A percentile compares a stretch with the other conserved stretches of the same genome.
Evolutionary conservation across 2,113 vertebrate genomes (phyloP).

Genomic region (Sapayoa aenigma): DNA sequence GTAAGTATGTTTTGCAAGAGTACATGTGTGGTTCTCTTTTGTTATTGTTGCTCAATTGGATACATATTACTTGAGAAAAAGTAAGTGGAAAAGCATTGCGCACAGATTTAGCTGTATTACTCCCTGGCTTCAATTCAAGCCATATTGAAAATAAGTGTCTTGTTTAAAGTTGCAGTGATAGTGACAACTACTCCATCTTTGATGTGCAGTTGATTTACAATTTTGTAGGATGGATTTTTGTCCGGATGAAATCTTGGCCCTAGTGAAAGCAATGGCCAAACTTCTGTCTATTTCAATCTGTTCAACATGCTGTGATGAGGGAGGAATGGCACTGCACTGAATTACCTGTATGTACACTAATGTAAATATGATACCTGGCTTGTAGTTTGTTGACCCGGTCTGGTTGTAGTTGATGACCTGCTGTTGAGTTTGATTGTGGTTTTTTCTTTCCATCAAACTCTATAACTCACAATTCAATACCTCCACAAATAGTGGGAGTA

Average conservation of each 20-base stretch:
- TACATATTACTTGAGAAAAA: slow-evolving; percentile 50
- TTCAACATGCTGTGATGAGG: background rate
- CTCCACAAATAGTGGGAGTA: slow-evolving; percentile 3
- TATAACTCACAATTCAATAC: slow-evolving; percentile 34
- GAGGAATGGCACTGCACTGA: background rate
- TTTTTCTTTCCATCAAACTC: slow-evolving; percentile 52
- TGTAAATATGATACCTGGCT: slow-evolving; percentile 26
- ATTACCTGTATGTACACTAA: slow-evolving; percentile 13
- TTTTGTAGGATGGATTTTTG: slow-evolving; percentile 6
- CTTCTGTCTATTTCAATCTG: background rate
- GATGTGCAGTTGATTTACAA: background rate
- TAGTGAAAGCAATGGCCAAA: slow-evolving; percentile 18
- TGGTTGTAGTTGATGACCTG: slow-evolving; percentile 35
- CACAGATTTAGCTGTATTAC: slow-evolving; percentile 32
- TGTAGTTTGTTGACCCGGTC: slow-evolving; percentile 13
- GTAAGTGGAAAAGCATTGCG: slow-evolving; percentile 44
- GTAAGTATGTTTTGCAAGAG: slow-evolving; percentile 54
- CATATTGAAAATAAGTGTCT: slow-evolving; percentile 45
- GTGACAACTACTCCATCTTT: background rate
- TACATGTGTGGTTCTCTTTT: slow-evolving; percentile 49
- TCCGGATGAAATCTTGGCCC: background rate
- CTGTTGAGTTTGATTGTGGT: slow-evolving; percentile 8
- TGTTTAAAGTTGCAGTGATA: slow-evolving; percentile 16
- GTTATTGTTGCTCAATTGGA: slow-evolving; percentile 58
- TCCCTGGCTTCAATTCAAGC: slow-evolving; percentile 6